These are phyloP conservation scores for Enteromius radiatus DNA, from an alignment of 2,797 vertebrate genomes.

Conservation along the genomic window DNA sequence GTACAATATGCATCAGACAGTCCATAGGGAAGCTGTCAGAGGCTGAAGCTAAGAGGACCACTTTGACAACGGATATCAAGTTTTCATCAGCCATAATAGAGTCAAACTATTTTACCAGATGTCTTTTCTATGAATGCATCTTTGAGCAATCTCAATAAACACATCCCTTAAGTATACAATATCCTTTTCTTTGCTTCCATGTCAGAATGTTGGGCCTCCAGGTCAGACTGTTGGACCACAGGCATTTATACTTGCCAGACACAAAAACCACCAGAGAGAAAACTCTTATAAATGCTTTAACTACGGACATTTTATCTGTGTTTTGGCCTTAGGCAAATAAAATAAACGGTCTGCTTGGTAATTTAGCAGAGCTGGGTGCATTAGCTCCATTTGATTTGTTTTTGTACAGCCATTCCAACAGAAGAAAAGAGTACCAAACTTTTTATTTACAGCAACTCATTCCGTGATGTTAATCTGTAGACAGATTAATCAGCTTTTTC, in stretches of 20 bases:
- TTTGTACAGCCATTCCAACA: constrained; percentile 28
- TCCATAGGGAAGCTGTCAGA: constrained; percentile 7
- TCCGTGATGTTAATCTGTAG: constrained; percentile 18
- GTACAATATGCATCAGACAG: not conserved
- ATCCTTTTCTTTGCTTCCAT: constrained; percentile 26
- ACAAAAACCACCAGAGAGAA: constrained; percentile 40
- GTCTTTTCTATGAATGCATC: constrained; percentile 9
- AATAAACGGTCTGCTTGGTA: constrained; percentile 9
- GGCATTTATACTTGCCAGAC: constrained; percentile 33
- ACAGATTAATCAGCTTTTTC: no score
- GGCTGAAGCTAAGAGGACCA: not conserved
- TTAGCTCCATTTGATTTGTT: constrained; percentile 38
- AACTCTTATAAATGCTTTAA: constrained; percentile 37
- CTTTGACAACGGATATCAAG: not conserved
- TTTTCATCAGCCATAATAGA: constrained; percentile 27
- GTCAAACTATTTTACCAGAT: constrained; percentile 14
- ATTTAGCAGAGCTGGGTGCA: constrained; percentile 22
- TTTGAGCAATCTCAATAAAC: constrained; percentile 29
- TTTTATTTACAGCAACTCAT: constrained; percentile 31
- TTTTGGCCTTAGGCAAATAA: constrained; percentile 25
- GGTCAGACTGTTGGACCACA: constrained; percentile 33
- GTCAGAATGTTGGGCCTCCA: constrained; percentile 27
- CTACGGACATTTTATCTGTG: constrained; percentile 41
- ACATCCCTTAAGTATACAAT: constrained; percentile 13
- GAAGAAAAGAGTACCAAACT: constrained; percentile 33